Evolutionary conservation across 1,140 invertebrate species (phyloP).

Genomic region (Drosophila lini): DNA sequence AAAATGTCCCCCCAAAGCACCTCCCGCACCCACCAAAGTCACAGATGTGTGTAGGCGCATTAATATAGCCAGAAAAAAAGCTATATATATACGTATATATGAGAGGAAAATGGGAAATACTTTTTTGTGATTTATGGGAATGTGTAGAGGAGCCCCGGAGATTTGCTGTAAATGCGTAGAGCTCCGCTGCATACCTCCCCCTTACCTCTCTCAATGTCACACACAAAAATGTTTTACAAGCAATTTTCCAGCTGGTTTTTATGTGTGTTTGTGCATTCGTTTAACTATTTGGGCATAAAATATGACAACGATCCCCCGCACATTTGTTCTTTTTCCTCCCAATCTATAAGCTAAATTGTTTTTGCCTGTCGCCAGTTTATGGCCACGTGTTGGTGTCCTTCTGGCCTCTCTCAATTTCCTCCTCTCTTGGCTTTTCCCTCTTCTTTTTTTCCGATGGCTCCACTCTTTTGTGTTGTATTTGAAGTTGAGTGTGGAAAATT

Average conservation of each 20-base stretch:
- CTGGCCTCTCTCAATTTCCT: conserved; percentile 41
- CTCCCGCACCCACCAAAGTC: conserved; percentile 2
- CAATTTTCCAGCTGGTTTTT: conserved; percentile 82
- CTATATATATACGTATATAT: conserved; percentile 15
- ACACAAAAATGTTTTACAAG: conserved; percentile 82
- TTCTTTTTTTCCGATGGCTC: conserved; percentile 2
- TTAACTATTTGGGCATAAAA: conserved; percentile 78
- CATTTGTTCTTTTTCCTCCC: conserved; percentile 4
- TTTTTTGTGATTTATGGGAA: conserved; percentile 80
- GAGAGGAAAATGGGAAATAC: conserved; percentile 71
- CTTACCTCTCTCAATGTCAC: conserved; percentile 38
- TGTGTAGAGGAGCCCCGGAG: conserved; percentile 69
- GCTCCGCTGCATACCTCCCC: conserved; percentile 1
- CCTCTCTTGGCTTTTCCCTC: not conserved
- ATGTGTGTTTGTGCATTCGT: conserved; percentile 76
- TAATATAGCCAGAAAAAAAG: conserved; percentile 65
- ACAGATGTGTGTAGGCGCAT: conserved; percentile 72
- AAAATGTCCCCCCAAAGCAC: conserved; percentile 26
- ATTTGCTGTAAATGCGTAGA: conserved; percentile 71
- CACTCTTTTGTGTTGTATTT: conserved; percentile 8
- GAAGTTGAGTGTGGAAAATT: conserved; percentile 41
- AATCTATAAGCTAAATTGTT: conserved; percentile 61
- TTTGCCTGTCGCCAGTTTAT: conserved; percentile 70
- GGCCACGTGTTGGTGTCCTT: conserved; percentile 77
- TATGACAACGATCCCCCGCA: conserved; percentile 52